Conservation (phyloP, 2,113 vertebrate species). For the Dipodomys merriami region DNA sequence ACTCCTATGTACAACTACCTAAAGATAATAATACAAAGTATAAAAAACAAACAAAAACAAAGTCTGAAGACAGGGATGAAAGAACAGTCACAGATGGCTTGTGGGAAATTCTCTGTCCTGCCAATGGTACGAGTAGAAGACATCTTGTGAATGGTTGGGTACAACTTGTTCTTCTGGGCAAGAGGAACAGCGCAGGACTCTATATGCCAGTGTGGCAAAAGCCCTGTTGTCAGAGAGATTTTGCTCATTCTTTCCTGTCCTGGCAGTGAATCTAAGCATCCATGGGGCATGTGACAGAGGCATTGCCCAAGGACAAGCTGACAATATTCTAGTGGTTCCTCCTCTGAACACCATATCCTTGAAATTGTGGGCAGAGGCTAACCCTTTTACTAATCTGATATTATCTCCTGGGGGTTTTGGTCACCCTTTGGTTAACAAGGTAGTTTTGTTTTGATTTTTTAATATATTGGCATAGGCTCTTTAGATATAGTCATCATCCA, state of each 20-base stretch:
- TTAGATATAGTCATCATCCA: neutral
- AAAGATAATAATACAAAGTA: too few relatives aligned
- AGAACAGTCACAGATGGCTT: conserved; percentile 52
- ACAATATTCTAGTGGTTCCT: neutral
- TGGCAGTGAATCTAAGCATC: neutral
- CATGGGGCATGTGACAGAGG: neutral
- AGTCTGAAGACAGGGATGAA: neutral
- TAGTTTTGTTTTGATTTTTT: neutral
- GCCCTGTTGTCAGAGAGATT: neutral
- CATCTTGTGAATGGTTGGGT: conserved; percentile 36
- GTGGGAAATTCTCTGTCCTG: conserved; percentile 59
- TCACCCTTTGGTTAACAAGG: neutral
- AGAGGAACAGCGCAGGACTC: neutral
- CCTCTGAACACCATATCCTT: neutral
- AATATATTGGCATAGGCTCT: neutral
- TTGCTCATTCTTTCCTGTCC: neutral
- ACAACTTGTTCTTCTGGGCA: conserved; percentile 57
- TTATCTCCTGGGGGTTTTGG: neutral
- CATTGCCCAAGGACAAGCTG: neutral
- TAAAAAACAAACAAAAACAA: neutral
- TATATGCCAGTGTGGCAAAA: neutral
- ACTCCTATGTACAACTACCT: too few relatives aligned
- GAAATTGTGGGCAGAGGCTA: neutral
- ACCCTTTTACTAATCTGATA: neutral
- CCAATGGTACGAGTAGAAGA: conserved; percentile 26